Evolutionary conservation across 2,113 vertebrate species (phyloP).

Genomic region (Chamaea fasciata): DNA sequence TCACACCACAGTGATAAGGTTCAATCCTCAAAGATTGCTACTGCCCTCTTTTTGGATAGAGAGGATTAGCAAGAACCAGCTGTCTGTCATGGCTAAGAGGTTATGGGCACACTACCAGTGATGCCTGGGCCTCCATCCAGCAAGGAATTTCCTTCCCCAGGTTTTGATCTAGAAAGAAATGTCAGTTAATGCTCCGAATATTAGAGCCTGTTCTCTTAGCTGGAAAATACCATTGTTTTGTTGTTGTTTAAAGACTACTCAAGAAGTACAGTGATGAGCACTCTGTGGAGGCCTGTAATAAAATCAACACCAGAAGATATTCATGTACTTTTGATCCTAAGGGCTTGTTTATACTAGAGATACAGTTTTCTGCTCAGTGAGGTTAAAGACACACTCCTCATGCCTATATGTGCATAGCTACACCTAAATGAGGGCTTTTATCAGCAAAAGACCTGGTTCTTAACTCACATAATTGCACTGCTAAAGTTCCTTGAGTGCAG

Average conservation of each 20-base stretch:
- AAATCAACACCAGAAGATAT: not conserved
- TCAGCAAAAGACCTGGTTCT: not conserved
- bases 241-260: not conserved
- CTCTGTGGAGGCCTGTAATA: not conserved
- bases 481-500: not conserved
- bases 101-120: not conserved
- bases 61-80: not conserved
- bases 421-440: not conserved
- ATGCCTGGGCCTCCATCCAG: not conserved
- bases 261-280: not conserved
- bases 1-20: not conserved
- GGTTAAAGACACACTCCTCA: not conserved
- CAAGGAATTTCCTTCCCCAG: not conserved
- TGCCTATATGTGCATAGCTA: not conserved
- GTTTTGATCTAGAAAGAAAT: not conserved
- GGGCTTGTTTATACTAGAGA: not conserved
- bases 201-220: not conserved
- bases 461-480: not conserved
- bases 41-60: conserved; percentile 32
- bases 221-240: not conserved
- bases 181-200: not conserved
- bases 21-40: conserved; percentile 16
- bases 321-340: not conserved
- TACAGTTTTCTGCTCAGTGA: rapidly evolving
- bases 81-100: not conserved